Base-by-base conservation (phyloP, 2,113 vertebrate genomes). In the Malurus cyaneus region DNA sequence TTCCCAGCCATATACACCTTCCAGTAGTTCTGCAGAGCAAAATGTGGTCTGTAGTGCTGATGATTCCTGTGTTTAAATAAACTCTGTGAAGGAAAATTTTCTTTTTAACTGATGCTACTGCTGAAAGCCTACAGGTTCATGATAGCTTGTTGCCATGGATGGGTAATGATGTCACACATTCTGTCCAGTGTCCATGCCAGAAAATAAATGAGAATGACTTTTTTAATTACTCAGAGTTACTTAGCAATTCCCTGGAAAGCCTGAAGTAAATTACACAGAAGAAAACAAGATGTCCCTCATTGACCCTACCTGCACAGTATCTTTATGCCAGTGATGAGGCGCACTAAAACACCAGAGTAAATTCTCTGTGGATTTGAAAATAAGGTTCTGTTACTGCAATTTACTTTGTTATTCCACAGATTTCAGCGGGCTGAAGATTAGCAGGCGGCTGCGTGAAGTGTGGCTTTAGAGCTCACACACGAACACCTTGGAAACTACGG, bases 131-230 rank as follows among this genome's bases (percentile, higher is more conserved):
- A 69, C 86, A 52, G 66, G 81, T 85, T 89, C 62, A 57, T 0
- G 0, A 49, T 29, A 79, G 91, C 61, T 86, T 46, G 88, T 92
- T 95, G 95, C 88, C 56, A 96, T 92, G 94, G 86, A 0, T 50
- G 53, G 86, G 57, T 76, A 88, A 67, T 73, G 91, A 95, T 93
- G 94, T 93, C 86, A 89, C 72, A 92, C 52, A 57, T 89, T 86
- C 77, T 92, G 65, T 60, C 65, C 66, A 66, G 57, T 92, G 91
- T 60, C 91, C 49, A 36, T 71, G 83, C 52, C 69, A 93, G 61
- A 91, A 91, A 89, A 92, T 46, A 86, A 88, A 96, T 49, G 32
- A 69, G 39, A 81, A 79, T 86, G 11, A 31, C 42, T 67, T 88
- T 89, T 87, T 88, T 81, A 91, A 93, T 64, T 61, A 79, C 57